A percentile compares a stretch with the other conserved stretches of the same genome.
phyloP scores from a whole-genome alignment of 2,888 invertebrate species.

The Ormyrus rosae region DNA sequence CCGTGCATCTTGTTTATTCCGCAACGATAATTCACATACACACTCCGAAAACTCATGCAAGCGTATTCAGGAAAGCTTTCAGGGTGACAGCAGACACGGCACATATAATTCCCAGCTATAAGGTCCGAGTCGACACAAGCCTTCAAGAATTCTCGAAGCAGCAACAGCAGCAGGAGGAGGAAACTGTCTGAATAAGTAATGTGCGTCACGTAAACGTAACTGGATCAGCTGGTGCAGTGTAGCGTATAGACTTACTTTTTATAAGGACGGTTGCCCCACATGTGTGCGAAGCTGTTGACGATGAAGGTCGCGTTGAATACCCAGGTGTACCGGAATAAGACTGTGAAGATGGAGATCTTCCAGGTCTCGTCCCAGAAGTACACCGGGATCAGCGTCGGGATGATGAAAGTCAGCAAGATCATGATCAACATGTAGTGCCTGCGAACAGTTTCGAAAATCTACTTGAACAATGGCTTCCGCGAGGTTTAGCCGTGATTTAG shows the following conservation, averaged over 20 bases:
- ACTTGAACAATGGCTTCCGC: too few species aligned
- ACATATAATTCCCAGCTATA: too few species aligned
- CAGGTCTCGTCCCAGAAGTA: constrained; percentile 79
- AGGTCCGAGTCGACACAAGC: not conserved
- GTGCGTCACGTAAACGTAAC: not conserved
- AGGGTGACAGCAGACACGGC: too few species aligned
- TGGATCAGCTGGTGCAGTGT: not conserved
- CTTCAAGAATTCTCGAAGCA: not conserved
- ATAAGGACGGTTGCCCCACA: constrained; percentile 75
- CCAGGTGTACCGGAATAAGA: constrained; percentile 77
- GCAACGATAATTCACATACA: too few species aligned
- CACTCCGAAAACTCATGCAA: too few species aligned
- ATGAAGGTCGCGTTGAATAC: constrained; percentile 80
- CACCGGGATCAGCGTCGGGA: constrained; percentile 79
- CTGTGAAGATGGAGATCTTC: constrained; percentile 66
- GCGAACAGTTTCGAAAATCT: constrained; percentile 30
- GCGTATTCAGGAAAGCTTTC: too few species aligned
- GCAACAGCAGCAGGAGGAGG: too few species aligned
- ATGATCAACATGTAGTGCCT: constrained; percentile 78
- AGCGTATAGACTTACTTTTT: constrained; percentile 69
- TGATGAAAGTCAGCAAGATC: constrained; percentile 77
- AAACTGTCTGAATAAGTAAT: not conserved
- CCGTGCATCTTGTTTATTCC: too few species aligned
- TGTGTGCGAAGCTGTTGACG: constrained; percentile 81
- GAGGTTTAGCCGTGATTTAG: too few species aligned